Conservation (phyloP, 2,888 invertebrate species). For the Altica lythri region DNA sequence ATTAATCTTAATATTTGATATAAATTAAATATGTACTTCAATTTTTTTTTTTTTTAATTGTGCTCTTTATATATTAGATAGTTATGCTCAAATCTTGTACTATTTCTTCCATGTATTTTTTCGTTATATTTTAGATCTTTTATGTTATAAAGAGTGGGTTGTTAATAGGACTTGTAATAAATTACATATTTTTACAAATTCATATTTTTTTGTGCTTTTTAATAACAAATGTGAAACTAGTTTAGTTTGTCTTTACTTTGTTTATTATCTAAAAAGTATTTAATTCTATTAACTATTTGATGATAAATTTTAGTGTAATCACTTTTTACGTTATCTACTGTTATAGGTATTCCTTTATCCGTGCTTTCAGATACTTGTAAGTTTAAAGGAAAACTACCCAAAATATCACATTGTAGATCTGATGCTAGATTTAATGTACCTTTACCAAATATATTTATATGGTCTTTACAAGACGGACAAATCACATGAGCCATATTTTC, state of each 20-base stretch:
- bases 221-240: not conserved
- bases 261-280: conserved; percentile 39
- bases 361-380: conserved; percentile 70
- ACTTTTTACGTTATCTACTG: conserved; percentile 66
- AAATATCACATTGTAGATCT: conserved; percentile 68
- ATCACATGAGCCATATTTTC: conserved; percentile 87
- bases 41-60: too few relatives aligned
- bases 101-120: conserved; percentile 33
- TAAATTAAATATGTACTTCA: conserved; percentile 4
- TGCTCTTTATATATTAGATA: conserved; percentile 7
- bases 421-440: conserved; percentile 66
- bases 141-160: conserved; percentile 37
- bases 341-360: conserved; percentile 77
- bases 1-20: conserved; percentile 1
- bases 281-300: conserved; percentile 44
- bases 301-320: conserved; percentile 40
- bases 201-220: not conserved
- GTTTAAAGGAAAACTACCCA: conserved; percentile 76
- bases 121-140: conserved; percentile 30
- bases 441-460: conserved; percentile 74
- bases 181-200: conserved; percentile 38
- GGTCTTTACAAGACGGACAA: conserved; percentile 78
- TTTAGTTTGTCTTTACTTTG: not conserved
- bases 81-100: conserved; percentile 31
- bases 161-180: conserved; percentile 41